phyloP scores from a whole-genome alignment of 2,888 invertebrate genomes.

The Apamea epomidion region DNA sequence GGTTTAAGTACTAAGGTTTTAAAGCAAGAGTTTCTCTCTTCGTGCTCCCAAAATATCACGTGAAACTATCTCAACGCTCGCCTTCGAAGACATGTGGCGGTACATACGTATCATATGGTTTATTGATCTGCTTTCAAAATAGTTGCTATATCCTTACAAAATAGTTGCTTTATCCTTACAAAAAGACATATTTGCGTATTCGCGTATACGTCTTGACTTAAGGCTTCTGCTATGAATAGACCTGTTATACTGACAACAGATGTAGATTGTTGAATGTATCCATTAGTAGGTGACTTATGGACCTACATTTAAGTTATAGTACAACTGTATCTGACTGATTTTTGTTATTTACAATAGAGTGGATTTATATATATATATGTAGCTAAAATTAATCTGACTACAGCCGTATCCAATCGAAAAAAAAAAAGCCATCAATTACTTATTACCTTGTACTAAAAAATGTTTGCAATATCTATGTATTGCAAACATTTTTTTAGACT shows the following conservation, averaged over 20 bases:
- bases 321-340: background rate
- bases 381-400: no score
- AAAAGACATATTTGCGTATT: constrained; percentile 12
- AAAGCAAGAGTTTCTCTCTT: background rate
- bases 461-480: no score
- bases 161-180: background rate
- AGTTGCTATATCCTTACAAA: background rate
- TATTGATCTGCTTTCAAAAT: constrained; percentile 37
- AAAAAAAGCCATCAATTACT: no score
- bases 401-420: no score
- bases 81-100: background rate
- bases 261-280: background rate
- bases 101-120: background rate
- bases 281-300: no score
- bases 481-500: no score
- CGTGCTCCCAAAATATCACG: background rate
- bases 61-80: background rate
- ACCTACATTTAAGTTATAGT: background rate
- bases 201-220: background rate
- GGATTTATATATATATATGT: background rate
- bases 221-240: background rate
- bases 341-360: background rate
- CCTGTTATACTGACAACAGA: background rate
- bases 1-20: background rate
- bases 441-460: no score